Conservation (phyloP, 2,797 vertebrate species). For the Momotus momota region DNA sequence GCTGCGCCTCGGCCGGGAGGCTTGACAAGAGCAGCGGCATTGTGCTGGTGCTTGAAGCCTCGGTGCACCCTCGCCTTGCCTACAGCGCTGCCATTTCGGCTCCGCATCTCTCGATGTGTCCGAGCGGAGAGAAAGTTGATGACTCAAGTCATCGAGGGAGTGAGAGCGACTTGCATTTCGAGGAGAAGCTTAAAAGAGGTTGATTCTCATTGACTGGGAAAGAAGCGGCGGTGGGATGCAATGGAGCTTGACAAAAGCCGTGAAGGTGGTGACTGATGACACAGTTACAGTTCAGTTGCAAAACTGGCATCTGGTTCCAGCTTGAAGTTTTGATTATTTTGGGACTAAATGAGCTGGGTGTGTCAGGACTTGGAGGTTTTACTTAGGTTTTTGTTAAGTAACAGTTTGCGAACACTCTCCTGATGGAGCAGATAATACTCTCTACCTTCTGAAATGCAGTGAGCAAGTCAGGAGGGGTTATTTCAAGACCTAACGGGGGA, state of each 20-base stretch:
- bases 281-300: neutral
- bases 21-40: neutral
- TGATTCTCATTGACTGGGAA: neutral
- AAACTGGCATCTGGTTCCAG: neutral
- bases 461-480: neutral
- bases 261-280: neutral
- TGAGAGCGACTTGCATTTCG: rapidly evolving
- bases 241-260: neutral
- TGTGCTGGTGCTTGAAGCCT: neutral
- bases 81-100: neutral
- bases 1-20: neutral
- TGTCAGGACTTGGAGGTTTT: neutral
- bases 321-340: neutral
- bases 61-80: too few relatives aligned
- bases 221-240: neutral
- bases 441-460: neutral
- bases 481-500: neutral
- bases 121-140: neutral
- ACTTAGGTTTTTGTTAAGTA: neutral
- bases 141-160: rapidly evolving
- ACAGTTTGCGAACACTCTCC: neutral
- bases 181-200: neutral
- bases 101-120: neutral
- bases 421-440: neutral
- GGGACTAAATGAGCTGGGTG: neutral